Base-by-base conservation (phyloP, 2,113 vertebrate genomes). In the Callopanchax toddi region DNA sequence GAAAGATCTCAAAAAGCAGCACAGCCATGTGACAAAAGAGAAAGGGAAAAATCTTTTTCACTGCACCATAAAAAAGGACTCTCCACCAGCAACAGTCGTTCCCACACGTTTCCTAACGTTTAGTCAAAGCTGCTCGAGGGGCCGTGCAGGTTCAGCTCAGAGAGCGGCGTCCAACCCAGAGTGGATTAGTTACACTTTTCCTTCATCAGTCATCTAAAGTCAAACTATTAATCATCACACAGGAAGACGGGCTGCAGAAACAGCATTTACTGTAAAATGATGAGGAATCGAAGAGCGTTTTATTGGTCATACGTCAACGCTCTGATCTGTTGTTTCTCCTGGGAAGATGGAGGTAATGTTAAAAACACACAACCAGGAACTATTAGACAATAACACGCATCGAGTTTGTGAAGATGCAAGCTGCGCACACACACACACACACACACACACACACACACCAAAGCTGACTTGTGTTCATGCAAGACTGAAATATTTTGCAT, bases 211-310 rank as follows among this genome's bases (percentile, higher is more conserved):
- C 74, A 89, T 94, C 94, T 93, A 93, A 73, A 93, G 91, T 93
- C 89, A 80, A 91, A 93, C 93, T 92, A 96, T 97, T 96, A 93
- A 93, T 98, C 97, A 97, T 94, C 93, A 91, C 91, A 91, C 94
- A 88, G 93, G 92, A 94, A 89, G 93, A 95, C 93, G 95, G 93
- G 90, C 89, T 92, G 46, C 89, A 91, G 92, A 94, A 95, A 93
- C 93, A 92, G 92, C 93, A 92, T 93, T 95, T 94, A 94, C 94
- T 95, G 94, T 94, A 94, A 93, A 93, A 94, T 92, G 84, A 92
- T 97, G 95, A 99, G 94, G 92, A 93, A 97, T 96, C 93, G 92
- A 93, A 92, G 93, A 91, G 88, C 89, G 92, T 93, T 92, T 93
- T 90, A 91, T 78, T 79, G 59, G 91, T 87, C 89, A 94, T 97